Percentiles rank a stretch among this genome's conserved stretches.
Conservation (phyloP, 2,888 invertebrate genomes). For the Aplocera efformata region DNA sequence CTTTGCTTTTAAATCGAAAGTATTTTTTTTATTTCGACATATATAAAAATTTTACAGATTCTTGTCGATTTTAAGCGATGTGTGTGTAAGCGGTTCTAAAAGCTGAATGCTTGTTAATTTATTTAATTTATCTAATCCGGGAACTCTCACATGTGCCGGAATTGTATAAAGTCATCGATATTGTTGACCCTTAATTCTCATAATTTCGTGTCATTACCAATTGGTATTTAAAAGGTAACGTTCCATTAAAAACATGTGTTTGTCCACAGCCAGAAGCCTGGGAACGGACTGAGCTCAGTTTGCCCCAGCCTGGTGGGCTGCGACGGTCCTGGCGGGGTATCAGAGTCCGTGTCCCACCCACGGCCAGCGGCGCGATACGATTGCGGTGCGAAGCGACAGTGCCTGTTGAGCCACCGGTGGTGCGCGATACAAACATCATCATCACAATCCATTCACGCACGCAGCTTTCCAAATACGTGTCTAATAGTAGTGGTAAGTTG, state of each 20-base stretch:
- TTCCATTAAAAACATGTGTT: not conserved
- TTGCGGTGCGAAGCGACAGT: conserved; percentile 65
- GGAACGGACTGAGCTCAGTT: conserved; percentile 63
- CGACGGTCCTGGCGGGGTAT: conserved; percentile 65
- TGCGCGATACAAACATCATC: conserved; percentile 50
- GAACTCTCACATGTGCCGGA: too few species aligned
- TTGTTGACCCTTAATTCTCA: too few species aligned
- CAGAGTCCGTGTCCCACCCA: conserved; percentile 55
- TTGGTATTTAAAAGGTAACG: too few species aligned
- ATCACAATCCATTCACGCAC: conserved; percentile 67
- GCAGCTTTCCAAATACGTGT: conserved; percentile 69
- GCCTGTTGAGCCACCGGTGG: conserved; percentile 63
- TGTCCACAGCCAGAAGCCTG: conserved; percentile 59
- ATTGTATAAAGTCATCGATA: too few species aligned
- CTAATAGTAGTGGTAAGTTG: conserved; percentile 58
- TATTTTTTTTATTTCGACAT: too few species aligned
- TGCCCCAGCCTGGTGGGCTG: conserved; percentile 56
- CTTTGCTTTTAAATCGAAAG: too few species aligned
- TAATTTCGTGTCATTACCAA: too few species aligned
- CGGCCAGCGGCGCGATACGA: conserved; percentile 61
- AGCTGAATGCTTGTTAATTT: too few species aligned
- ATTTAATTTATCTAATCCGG: too few species aligned
- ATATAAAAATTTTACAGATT: too few species aligned
- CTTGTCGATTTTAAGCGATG: too few species aligned
- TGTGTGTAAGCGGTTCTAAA: too few species aligned